These are phyloP conservation scores for Eriocheir sinensis DNA, from an alignment of 1,140 invertebrate genomes.

Conservation along the genomic window DNA sequence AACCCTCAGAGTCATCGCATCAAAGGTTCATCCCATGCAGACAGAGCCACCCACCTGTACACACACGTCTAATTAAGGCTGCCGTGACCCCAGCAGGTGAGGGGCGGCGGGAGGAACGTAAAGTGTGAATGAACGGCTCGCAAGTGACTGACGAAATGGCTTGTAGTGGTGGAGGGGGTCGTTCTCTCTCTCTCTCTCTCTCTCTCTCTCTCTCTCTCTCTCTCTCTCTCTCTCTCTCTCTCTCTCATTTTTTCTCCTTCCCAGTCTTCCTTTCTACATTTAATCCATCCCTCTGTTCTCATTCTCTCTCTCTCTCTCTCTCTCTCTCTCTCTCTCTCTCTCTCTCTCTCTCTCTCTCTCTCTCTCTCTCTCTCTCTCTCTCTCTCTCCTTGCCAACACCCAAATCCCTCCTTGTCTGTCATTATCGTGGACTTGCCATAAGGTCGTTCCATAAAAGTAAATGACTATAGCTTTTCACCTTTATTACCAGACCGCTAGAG, in stretches of 20 bases:
- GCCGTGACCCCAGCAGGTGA: too few species aligned
- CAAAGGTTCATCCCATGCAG: too few species aligned
- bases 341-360: slow-evolving; percentile 22
- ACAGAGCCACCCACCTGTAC: too few species aligned
- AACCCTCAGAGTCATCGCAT: too few species aligned
- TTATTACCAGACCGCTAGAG: slow-evolving; percentile 10
- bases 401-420: not conserved
- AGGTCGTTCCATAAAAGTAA: not conserved
- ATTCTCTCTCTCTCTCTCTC: not conserved
- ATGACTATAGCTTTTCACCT: slow-evolving; percentile 24
- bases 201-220: too few species aligned
- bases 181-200: too few species aligned
- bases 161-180: too few species aligned
- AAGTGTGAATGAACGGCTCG: too few species aligned
- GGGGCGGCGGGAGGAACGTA: too few species aligned
- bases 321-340: not conserved
- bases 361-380: not conserved
- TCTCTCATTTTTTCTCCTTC: not conserved
- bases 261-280: not conserved
- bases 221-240: not conserved
- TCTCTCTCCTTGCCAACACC: not conserved
- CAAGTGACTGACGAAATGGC: too few species aligned
- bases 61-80: too few species aligned
- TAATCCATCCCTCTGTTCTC: too few species aligned
- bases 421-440: slow-evolving; percentile 24